Evolutionary conservation across 2,797 vertebrate genomes (phyloP).

Genomic region (Hoplostethus mediterraneus): DNA sequence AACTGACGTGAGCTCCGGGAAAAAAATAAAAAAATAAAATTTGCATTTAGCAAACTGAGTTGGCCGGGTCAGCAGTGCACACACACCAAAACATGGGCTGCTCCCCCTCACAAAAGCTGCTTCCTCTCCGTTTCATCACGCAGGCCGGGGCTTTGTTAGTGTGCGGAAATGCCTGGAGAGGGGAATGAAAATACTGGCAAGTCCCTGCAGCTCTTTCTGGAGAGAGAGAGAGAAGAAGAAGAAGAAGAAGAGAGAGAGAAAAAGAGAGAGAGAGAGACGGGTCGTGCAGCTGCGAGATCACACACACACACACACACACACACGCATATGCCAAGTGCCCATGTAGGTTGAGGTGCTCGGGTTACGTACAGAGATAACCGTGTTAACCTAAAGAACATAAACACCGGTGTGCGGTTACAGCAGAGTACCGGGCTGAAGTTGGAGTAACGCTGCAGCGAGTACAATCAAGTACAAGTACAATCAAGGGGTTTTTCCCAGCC

Average conservation of each 20-base stretch:
- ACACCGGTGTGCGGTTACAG: slow-evolving; percentile 77
- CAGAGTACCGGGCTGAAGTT: slow-evolving; percentile 59
- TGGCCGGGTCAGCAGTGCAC: slow-evolving; percentile 65
- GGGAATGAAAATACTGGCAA: slow-evolving; percentile 88
- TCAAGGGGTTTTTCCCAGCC: slow-evolving; percentile 56
- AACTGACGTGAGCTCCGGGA: slow-evolving; percentile 77
- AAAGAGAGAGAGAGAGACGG: slow-evolving; percentile 23
- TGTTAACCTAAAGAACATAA: slow-evolving; percentile 84
- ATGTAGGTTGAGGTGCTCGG: slow-evolving; percentile 68
- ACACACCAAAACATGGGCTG: slow-evolving; percentile 56
- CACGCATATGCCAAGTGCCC: slow-evolving; percentile 66
- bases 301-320: slow-evolving; percentile 24
- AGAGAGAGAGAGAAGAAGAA: slow-evolving; percentile 40
- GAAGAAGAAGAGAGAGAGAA: slow-evolving; percentile 12
- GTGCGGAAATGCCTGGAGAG: slow-evolving; percentile 87
- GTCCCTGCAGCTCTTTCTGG: slow-evolving; percentile 83
- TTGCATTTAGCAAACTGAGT: slow-evolving; percentile 77
- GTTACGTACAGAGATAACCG: slow-evolving; percentile 79
- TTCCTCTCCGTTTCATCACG: slow-evolving; percentile 84
- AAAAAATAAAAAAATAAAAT: slow-evolving; percentile 49
- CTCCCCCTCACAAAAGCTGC: slow-evolving; percentile 80
- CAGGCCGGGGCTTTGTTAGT: slow-evolving; percentile 83
- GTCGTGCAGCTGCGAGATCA: slow-evolving; percentile 76
- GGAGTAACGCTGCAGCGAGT: slow-evolving; percentile 51
- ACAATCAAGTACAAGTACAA: slow-evolving; percentile 35